Conservation (phyloP, 2,888 invertebrate genomes). For the Exocentrus adspersus region DNA sequence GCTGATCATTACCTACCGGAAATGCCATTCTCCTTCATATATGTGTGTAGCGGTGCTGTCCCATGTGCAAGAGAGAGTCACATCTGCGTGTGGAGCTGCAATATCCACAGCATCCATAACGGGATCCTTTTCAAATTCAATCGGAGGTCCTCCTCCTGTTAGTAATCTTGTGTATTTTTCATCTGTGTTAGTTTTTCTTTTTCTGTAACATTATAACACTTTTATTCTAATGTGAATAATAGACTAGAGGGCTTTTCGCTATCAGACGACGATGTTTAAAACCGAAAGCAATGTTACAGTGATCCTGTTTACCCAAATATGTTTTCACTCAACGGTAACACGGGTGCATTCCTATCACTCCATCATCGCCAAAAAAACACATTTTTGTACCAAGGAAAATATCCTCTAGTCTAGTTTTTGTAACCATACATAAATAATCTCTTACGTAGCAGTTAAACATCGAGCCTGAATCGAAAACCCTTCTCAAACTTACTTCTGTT, state of each 20-base stretch:
- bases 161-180: conserved; percentile 1
- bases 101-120: conserved; percentile 27
- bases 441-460: no score
- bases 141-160: conserved; percentile 9
- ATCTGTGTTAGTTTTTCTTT: conserved; percentile 17
- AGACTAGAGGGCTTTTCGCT: neutral
- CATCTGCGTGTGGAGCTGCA: conserved; percentile 25
- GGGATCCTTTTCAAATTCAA: conserved; percentile 23
- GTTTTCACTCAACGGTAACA: neutral
- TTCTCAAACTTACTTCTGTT: neutral
- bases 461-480: no score
- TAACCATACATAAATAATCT: no score
- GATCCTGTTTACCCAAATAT: neutral
- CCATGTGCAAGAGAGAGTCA: conserved; percentile 15
- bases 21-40: conserved; percentile 10
- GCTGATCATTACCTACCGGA: conserved; percentile 3
- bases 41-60: conserved; percentile 13
- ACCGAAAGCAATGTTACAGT: no score
- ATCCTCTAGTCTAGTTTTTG: neutral
- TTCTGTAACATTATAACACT: neutral
- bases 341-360: no score
- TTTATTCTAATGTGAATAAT: neutral
- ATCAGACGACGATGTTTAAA: no score
- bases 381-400: neutral
- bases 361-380: neutral